Evolutionary conservation across 1,140 invertebrate genomes (phyloP), one percentile per base, ranked within the genome.

Genomic region (Drosophila ambigua): DNA sequence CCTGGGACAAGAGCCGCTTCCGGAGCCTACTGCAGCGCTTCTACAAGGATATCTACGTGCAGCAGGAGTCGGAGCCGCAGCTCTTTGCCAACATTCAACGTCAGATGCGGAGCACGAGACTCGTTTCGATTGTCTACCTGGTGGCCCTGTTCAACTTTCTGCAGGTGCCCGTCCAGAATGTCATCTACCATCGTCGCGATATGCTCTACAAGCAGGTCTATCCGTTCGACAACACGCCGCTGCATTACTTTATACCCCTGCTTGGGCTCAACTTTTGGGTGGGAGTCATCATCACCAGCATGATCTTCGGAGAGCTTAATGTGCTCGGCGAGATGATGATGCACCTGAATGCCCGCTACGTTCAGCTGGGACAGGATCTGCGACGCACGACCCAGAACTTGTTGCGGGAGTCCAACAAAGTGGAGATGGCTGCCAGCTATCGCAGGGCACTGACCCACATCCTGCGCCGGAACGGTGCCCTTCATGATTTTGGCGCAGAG

Each of bases 311-410:
- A 5, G 89, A 91, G 9, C 57, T 90, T 2, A 91, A 91, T 72
- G 57, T 90, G 8, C 35, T 91, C 48, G 81, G 83, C 9, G 84
- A 79, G 35, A 50, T 89, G 9, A 80, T 90, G 66, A 80, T 83
- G 68, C 80, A 91, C 55, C 61, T 91, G 15, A 91, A 91, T 66
- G 81, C 69, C 3, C 78, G 89, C 4, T 91, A 89, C 43, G 16
- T 75, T 2, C 64, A 77, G 13, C 50, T 91, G 54, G 59, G 62
- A 0, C 50, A 65, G n/a, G 80, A 91, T 28, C 59, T 91, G 3
- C 28, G 53, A 2, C 15, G 41, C 26, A 6, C 54, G 9, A 51
- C 61, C 3, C 7, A 35, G 1, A 8, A 15, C 0, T 50, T 68
- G 11, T 41, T 79, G 16, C 49, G 15, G 35, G 15, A 44, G 6